Percentiles rank a stretch among this genome's conserved stretches.
Evolutionary conservation across 2,888 invertebrate genomes (phyloP).

Genomic region (Penaeus monodon): DNA sequence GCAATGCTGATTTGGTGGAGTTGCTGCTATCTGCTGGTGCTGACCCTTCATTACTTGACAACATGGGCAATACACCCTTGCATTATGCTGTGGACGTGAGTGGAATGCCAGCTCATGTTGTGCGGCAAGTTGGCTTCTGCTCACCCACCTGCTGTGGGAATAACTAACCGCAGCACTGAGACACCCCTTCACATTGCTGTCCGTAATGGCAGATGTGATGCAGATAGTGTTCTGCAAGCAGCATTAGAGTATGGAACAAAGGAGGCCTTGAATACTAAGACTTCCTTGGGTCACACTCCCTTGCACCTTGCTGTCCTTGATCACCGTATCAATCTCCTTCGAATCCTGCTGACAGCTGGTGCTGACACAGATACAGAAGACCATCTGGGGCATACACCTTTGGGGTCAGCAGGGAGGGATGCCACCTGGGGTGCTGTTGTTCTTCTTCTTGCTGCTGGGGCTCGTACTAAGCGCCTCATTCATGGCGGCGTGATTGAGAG

Average conservation of each 20-base stretch:
- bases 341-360: conserved; percentile 66
- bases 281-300: conserved; percentile 65
- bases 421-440: conserved; percentile 66
- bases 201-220: conserved; percentile 43
- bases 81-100: conserved; percentile 53
- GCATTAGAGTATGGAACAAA: conserved; percentile 44
- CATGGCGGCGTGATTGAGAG: conserved; percentile 47
- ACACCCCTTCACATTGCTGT: conserved; percentile 54
- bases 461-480: conserved; percentile 51
- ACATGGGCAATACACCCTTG: conserved; percentile 53
- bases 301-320: conserved; percentile 67
- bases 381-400: conserved; percentile 66
- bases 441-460: conserved; percentile 68
- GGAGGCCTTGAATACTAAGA: conserved; percentile 38
- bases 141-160: conserved; percentile 34
- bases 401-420: conserved; percentile 68
- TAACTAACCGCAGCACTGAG: conserved; percentile 38
- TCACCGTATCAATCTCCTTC: conserved; percentile 61
- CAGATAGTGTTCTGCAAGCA: conserved; percentile 33
- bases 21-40: conserved; percentile 38
- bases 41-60: conserved; percentile 33
- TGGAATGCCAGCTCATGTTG: conserved; percentile 40
- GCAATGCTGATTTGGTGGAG: conserved; percentile 43
- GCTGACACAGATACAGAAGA: conserved; percentile 66
- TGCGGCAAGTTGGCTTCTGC: conserved; percentile 33